Evolutionary conservation across 2,888 invertebrate genomes (phyloP).

Genomic region (Hydroisotoma schaefferi): DNA sequence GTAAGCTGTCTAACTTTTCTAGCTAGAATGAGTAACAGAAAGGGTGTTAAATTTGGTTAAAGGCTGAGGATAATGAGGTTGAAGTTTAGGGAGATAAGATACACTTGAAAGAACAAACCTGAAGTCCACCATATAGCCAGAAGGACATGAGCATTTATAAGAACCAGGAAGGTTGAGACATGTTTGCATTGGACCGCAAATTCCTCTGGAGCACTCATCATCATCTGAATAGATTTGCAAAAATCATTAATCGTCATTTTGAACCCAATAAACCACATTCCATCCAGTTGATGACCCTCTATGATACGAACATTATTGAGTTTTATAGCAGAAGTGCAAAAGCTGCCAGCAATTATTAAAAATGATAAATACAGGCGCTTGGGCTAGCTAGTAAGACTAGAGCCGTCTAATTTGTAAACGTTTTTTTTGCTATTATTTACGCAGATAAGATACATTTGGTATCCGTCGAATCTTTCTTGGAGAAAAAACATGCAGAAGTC

Average conservation of each 20-base stretch:
- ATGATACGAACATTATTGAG: not conserved
- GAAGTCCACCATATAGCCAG: slow-evolving; percentile 52
- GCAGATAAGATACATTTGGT: not conserved
- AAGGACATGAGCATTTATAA: slow-evolving; percentile 59
- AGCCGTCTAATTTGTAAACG: not conserved
- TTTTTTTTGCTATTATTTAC: not conserved
- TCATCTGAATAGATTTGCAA: slow-evolving; percentile 46
- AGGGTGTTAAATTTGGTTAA: too few relatives aligned
- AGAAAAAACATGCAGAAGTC: not conserved
- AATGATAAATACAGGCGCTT: too few relatives aligned
- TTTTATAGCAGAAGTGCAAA: too few relatives aligned
- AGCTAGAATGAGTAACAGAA: not conserved
- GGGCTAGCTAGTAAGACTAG: too few relatives aligned
- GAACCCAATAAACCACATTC: not conserved
- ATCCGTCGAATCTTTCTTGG: not conserved
- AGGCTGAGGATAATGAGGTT: not conserved
- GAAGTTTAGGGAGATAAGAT: slow-evolving; percentile 8
- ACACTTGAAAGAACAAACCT: slow-evolving; percentile 29
- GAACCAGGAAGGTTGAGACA: slow-evolving; percentile 59
- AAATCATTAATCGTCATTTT: slow-evolving; percentile 5
- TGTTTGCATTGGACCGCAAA: slow-evolving; percentile 56
- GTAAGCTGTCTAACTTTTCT: not conserved
- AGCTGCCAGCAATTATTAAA: too few relatives aligned
- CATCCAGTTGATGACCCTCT: not conserved
- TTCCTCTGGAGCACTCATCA: slow-evolving; percentile 50